These are phyloP conservation scores for Cercocebus atys DNA, from an alignment of 2,113 vertebrate species.

Conservation along the genomic window DNA sequence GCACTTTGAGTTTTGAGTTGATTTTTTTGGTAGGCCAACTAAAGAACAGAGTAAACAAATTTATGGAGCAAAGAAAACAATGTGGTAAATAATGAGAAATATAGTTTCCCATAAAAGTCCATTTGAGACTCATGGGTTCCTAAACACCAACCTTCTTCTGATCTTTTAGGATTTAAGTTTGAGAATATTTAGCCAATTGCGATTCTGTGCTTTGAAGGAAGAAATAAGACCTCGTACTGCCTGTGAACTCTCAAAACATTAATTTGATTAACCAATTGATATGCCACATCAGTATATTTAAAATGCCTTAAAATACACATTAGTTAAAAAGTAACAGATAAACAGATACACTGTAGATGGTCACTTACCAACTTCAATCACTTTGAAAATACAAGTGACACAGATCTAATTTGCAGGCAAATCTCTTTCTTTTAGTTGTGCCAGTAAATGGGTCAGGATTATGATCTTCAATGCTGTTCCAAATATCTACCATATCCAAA, in stretches of 20 bases:
- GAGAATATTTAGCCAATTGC: background rate
- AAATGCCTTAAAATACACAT: constrained; percentile 5
- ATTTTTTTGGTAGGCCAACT: constrained; percentile 1
- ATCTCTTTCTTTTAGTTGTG: background rate
- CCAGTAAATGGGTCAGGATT: background rate
- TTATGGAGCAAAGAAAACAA: background rate
- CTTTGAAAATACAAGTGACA: background rate
- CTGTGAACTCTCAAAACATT: background rate
- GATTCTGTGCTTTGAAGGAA: background rate
- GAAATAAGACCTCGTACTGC: background rate
- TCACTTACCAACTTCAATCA: background rate
- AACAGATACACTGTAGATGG: background rate
- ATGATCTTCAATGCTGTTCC: background rate
- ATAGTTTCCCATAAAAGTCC: background rate
- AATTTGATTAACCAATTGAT: constrained; percentile 25
- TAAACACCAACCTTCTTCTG: background rate
- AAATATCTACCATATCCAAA: background rate
- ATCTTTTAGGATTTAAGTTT: constrained; percentile 42
- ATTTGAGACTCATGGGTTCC: background rate
- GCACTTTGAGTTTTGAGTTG: background rate
- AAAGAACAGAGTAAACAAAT: background rate
- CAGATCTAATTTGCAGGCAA: background rate
- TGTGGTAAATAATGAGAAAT: background rate
- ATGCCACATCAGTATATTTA: background rate
- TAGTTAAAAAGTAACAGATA: constrained; percentile 8